Evolutionary conservation across 92 coral and sea anemone genomes (phyloP).

Genomic region (Scolanthus callimorphus): DNA sequence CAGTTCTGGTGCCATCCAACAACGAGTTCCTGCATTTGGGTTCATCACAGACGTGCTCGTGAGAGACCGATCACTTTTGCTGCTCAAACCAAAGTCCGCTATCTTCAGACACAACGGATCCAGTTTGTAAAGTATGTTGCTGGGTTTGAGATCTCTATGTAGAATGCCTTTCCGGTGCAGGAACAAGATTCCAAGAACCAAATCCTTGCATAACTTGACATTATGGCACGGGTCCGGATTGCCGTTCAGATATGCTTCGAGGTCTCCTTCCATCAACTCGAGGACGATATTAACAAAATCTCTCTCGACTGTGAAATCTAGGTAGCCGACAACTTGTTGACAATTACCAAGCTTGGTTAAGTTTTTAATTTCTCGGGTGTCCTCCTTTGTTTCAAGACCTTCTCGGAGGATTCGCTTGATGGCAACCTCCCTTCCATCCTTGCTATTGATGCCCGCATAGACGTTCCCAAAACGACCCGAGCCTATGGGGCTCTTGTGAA

Average conservation of each 20-base stretch:
- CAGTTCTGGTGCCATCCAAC: too few relatives aligned
- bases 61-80: constrained; percentile 5
- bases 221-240: constrained; percentile 5
- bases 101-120: too few relatives aligned
- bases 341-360: constrained; percentile 39
- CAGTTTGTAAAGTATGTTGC: too few relatives aligned
- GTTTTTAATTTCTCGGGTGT: constrained; percentile 29
- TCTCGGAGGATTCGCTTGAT: constrained; percentile 42
- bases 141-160: constrained; percentile 62
- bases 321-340: constrained; percentile 35
- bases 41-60: too few relatives aligned
- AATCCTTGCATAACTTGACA: not conserved
- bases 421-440: constrained; percentile 58
- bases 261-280: too few relatives aligned
- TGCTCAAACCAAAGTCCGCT: constrained; percentile 24
- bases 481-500: constrained; percentile 27
- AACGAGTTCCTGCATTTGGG: too few relatives aligned
- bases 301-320: constrained; percentile 11
- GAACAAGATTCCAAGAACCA: constrained; percentile 22
- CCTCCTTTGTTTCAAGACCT: constrained; percentile 27
- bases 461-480: constrained; percentile 41
- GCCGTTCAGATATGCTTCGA: constrained; percentile 19
- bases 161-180: constrained; percentile 27
- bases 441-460: too few relatives aligned
- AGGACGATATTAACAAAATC: constrained; percentile 33